A percentile compares a stretch with the other conserved stretches of the same genome.
Conservation (phyloP, 2,888 invertebrate species). For the Dynastes tityus region DNA sequence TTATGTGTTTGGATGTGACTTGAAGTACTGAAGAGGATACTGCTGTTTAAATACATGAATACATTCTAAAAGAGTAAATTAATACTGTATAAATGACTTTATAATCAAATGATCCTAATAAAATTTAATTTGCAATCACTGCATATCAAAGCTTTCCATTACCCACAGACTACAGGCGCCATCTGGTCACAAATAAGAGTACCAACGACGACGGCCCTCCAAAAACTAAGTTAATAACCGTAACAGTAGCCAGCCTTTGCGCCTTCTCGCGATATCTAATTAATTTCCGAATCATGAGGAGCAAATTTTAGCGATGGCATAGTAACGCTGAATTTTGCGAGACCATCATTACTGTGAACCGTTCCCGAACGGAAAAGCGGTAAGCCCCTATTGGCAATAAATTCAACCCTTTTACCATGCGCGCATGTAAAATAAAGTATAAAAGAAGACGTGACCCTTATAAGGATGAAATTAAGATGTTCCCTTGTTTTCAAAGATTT, state of each 20-base stretch:
- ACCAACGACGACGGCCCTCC: not conserved
- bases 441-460: not conserved
- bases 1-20: too few species aligned
- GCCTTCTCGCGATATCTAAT: not conserved
- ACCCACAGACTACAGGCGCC: not conserved
- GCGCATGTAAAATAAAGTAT: not conserved
- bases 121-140: too few species aligned
- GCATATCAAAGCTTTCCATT: too few species aligned
- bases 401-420: conserved; percentile 1
- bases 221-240: not conserved
- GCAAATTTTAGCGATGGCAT: not conserved
- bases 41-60: too few species aligned
- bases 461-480: not conserved
- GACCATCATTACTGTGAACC: not conserved
- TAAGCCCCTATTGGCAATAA: not conserved
- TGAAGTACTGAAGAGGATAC: too few species aligned
- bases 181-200: not conserved
- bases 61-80: too few species aligned
- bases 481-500: too few species aligned
- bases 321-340: not conserved
- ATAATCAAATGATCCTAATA: too few species aligned
- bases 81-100: too few species aligned
- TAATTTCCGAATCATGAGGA: conserved; percentile 5
- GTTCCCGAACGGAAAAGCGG: not conserved
- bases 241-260: not conserved